Evolutionary conservation across 1,140 invertebrate genomes (phyloP), one percentile per base, ranked within the genome.

Genomic region (Agrilus planipennis): DNA sequence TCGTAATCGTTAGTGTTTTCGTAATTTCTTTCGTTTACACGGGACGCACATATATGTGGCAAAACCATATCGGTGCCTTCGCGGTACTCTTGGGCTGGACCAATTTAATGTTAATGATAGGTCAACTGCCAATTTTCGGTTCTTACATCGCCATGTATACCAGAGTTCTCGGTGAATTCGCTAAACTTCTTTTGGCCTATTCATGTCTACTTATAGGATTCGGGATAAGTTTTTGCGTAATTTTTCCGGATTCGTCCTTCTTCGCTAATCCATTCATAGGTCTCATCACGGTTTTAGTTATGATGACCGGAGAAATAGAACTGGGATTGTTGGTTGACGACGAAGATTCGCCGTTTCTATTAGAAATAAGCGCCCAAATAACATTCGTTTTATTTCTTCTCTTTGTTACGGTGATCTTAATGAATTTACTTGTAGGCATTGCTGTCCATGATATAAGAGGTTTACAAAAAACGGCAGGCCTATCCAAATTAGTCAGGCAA

Each of bases 121-220:
- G 85, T 2, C 82, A 88, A 50, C 63, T 89, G 17, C 85, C 85
- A 2, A 71, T 85, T 39, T 87, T 88, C 57, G 85, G 84, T 18
- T 80, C 84, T 0, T 89, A 89, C 55, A 83, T 89, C 9, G 84
- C 84, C 0, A 88, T 87, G 84, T 88, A 85, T 46, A 84, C 83
- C 0, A 78, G 80, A 56, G 83, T 87, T 0, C 82, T 86, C 53
- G 81, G 78, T 19, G 84, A 89, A 68, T 86, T 89, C 39, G 79
- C 81, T 17, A 88, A 88, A 56, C 67, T 89, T 7, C 67, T 89
- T 14, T 67, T 86, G 54, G 84, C 84, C 7, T 89, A 89, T 56
- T 80, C 81, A 1, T 88, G 84, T 52, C 71, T 89, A 29, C 60
- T 89, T 7, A 80, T 89, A 16, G 85, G 84, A 0, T 89, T 89